Base-by-base conservation (phyloP, 2,888 invertebrate species). In the Orthonevra nobilis region DNA sequence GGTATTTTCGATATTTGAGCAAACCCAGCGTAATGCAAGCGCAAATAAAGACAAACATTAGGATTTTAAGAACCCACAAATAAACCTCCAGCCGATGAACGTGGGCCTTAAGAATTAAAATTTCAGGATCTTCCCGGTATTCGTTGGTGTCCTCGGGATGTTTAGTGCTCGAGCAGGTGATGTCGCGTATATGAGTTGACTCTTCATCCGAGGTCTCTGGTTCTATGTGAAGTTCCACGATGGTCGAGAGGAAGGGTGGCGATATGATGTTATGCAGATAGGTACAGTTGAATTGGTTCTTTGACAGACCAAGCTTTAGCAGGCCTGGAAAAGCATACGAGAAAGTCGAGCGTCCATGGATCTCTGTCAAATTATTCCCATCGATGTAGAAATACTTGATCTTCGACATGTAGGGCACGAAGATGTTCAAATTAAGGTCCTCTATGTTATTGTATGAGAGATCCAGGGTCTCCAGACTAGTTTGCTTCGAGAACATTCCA, bases 401-500 rank as follows among this genome's bases (percentile, higher is more conserved):
- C 20, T 86, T 86, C 1, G 79, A 81, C 72, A 88, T 60, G 52
- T 88, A 87, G 0, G 88, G 88, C 36, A 87, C 85, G 79, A 89
- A 89, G 2, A 89, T 82, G 38, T 88, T 87, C 74, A 89, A 61
- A 82, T 89, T 87, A 20, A 91, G 84, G 52, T 87, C 86, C 1
- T 89, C 89, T 9, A 91, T 85, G 82, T 90, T 90, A 83, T 91
- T 91, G 74, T 89, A 90, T 0, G 91, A 90, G 36, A 91, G 84
- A 72, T 91, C 90, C 12, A 91, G 85, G 28, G 88, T 87, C 46
- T 90, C 89, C 4, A 91, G 84, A 38, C 87, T 83, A 1, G 83
- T 83, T 20, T 88, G 87, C 69, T 88, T 87, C 10, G 89, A 86
- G 82, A 89, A 88, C 85, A 88, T 88, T 32, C 89, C 89, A 40